phyloP scores from a whole-genome alignment of 2,888 invertebrate genomes.

The Temnothorax ravouxi region DNA sequence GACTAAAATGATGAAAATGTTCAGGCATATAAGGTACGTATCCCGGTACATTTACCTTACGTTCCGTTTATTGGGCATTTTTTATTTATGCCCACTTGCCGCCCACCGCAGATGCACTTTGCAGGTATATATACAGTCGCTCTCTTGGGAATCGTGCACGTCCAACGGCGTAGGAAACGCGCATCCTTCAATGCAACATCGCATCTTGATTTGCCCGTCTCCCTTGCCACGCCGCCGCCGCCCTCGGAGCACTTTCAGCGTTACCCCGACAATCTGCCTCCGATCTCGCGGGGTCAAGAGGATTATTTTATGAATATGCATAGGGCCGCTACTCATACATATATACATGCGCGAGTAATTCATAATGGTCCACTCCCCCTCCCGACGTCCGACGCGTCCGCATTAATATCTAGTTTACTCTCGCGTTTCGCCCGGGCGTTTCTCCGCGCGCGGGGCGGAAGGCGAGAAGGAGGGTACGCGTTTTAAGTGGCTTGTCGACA shows the following conservation, averaged over 20 bases:
- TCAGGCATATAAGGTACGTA: no score
- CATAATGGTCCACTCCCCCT: slow-evolving; percentile 76
- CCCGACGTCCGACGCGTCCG: slow-evolving; percentile 71
- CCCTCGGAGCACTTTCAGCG: slow-evolving; percentile 56
- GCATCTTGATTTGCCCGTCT: slow-evolving; percentile 55
- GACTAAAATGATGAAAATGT: no score
- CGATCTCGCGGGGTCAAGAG: slow-evolving; percentile 77
- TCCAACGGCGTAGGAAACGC: slow-evolving; percentile 47
- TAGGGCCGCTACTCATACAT: slow-evolving; percentile 73
- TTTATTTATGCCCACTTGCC: slow-evolving; percentile 39
- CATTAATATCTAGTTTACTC: slow-evolving; percentile 78
- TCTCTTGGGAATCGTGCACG: slow-evolving; percentile 36
- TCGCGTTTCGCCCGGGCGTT: slow-evolving; percentile 60
- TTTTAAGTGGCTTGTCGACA: slow-evolving; percentile 74
- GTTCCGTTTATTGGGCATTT: slow-evolving; percentile 22
- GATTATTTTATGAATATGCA: slow-evolving; percentile 78
- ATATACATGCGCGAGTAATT: slow-evolving; percentile 76
- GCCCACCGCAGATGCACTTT: slow-evolving; percentile 26
- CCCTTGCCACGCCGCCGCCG: slow-evolving; percentile 10
- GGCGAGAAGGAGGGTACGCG: slow-evolving; percentile 45
- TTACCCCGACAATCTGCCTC: slow-evolving; percentile 68
- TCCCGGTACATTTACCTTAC: no score
- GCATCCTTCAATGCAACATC: slow-evolving; percentile 45
- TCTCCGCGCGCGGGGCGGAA: slow-evolving; percentile 11
- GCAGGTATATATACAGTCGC: not conserved